Conservation (phyloP, 2,888 invertebrate species). For the Diaprepes abbreviatus region DNA sequence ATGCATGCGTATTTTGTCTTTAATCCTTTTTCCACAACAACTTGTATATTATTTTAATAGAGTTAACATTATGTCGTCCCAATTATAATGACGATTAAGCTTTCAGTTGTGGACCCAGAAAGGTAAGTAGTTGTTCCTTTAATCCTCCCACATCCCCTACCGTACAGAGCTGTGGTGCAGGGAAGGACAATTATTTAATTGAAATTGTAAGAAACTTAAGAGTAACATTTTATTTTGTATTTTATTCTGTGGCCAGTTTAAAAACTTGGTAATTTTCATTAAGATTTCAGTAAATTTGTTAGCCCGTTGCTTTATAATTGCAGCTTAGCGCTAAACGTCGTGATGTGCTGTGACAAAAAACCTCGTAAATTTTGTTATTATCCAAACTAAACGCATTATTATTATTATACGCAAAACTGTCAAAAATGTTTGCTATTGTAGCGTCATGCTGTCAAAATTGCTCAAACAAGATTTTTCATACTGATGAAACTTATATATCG, state of each 20-base stretch:
- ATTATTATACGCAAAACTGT: no score
- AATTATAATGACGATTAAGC: conserved; percentile 31
- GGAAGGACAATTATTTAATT: conserved; percentile 27
- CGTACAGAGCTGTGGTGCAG: conserved; percentile 49
- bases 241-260: conserved; percentile 24
- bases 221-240: conserved; percentile 41
- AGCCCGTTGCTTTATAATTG: no score
- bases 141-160: conserved; percentile 24
- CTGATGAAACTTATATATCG: no score
- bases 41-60: conserved; percentile 35
- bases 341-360: no score
- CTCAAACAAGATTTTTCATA: no score
- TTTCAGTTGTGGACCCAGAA: conserved; percentile 26
- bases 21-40: conserved; percentile 60
- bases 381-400: no score
- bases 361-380: no score
- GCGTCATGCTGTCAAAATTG: no score
- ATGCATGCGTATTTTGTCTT: conserved; percentile 59
- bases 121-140: conserved; percentile 43
- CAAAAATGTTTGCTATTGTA: no score
- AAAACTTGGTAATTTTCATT: background rate
- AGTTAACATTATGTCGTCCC: conserved; percentile 27
- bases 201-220: conserved; percentile 31
- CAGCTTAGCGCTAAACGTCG: no score
- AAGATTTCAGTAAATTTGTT: no score